These are phyloP conservation scores for Corythaeola cristata DNA, from an alignment of 2,113 vertebrate species.

Conservation along the genomic window DNA sequence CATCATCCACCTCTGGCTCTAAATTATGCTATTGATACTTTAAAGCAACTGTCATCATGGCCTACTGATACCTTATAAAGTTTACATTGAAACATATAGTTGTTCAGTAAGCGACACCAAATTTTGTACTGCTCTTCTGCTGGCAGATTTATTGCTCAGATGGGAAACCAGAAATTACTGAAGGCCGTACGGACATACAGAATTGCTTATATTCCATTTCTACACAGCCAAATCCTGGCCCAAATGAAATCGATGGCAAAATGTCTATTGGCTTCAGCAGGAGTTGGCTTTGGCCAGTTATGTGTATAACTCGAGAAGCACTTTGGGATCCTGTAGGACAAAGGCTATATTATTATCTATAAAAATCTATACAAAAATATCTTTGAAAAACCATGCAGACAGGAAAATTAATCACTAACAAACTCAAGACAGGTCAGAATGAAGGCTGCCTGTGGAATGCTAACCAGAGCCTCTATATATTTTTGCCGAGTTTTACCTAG, in stretches of 20 bases:
- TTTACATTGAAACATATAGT: background rate
- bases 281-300: conserved; percentile 32
- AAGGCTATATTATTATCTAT: conserved; percentile 22
- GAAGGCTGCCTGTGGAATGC: background rate
- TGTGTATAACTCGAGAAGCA: conserved; percentile 39
- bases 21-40: background rate
- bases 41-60: background rate
- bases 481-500: background rate
- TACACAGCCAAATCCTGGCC: background rate
- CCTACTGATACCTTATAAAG: background rate
- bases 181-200: background rate
- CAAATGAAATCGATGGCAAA: conserved; percentile 9
- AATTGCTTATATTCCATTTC: conserved; percentile 3
- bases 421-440: background rate
- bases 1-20: background rate
- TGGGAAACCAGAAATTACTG: conserved; percentile 41
- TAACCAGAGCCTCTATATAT: background rate
- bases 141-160: conserved; percentile 41
- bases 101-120: conserved; percentile 26
- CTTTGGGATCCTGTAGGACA: conserved; percentile 29
- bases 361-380: conserved; percentile 17
- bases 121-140: conserved; percentile 23
- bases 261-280: conserved; percentile 13
- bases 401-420: background rate
- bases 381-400: background rate